A percentile compares a stretch with the other conserved stretches of the same genome.
Conservation (phyloP, 2,113 vertebrate species). For the Trochalopteron elliotii region DNA sequence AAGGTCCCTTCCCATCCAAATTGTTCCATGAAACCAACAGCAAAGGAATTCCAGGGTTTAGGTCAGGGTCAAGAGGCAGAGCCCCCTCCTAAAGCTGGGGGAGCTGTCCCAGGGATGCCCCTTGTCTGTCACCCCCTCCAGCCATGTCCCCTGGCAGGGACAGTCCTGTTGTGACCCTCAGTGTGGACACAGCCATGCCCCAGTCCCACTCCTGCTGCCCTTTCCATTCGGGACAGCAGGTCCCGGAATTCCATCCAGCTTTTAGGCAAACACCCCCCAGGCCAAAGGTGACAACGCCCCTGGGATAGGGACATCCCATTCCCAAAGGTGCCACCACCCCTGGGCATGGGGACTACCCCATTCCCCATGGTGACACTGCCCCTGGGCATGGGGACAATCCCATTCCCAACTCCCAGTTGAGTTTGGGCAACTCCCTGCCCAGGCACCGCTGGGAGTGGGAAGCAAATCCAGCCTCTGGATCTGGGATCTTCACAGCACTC, state of each 20-base stretch:
- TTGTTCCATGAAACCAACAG: neutral
- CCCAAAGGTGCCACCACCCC: neutral
- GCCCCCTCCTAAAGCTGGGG: neutral
- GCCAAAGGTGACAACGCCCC: neutral
- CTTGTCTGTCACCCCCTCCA: neutral
- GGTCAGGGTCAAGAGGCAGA: neutral
- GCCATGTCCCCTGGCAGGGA: accelerated
- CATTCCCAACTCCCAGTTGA: neutral
- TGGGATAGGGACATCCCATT: no score
- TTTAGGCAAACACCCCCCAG: neutral
- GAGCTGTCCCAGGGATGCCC: neutral
- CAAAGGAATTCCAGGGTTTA: neutral
- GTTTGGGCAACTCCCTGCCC: neutral
- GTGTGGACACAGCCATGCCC: neutral
- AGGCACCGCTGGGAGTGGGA: accelerated
- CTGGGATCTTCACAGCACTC: neutral
- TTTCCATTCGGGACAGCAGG: accelerated
- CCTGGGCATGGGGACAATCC: neutral
- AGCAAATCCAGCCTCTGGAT: neutral
- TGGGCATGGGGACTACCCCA: no score
- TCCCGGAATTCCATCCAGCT: neutral
- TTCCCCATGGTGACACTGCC: accelerated
- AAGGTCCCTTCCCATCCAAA: neutral
- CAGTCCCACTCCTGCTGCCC: neutral
- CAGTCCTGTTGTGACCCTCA: accelerated